Conservation (phyloP, 1,140 invertebrate species). For the Melipona quadrifasciata region DNA sequence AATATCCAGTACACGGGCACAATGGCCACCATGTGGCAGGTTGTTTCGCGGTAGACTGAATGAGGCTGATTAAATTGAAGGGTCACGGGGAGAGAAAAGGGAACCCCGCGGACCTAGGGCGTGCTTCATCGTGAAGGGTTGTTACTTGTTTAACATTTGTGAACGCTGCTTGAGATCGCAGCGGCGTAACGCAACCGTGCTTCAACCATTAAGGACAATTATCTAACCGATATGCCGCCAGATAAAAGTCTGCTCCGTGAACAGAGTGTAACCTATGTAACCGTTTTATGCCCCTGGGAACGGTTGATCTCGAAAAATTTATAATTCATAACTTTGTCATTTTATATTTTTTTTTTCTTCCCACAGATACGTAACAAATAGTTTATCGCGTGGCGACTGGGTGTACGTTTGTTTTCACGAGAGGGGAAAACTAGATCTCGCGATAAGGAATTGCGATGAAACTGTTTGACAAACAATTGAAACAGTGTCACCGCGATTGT, state of each 20-base stretch:
- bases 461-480: neutral
- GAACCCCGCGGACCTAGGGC: constrained; percentile 30
- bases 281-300: neutral
- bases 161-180: constrained; percentile 32
- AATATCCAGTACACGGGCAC: constrained; percentile 58
- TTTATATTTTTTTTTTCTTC: neutral
- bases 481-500: neutral
- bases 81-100: constrained; percentile 58
- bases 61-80: constrained; percentile 76
- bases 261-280: neutral
- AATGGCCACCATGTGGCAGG: constrained; percentile 74
- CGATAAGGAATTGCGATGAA: neutral
- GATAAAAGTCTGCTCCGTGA: constrained; percentile 21
- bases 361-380: neutral
- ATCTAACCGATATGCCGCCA: constrained; percentile 20
- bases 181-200: constrained; percentile 9
- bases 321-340: neutral
- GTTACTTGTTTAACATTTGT: constrained; percentile 65
- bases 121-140: constrained; percentile 64
- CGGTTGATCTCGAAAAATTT: neutral
- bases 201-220: constrained; percentile 39
- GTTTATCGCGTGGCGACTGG: neutral
- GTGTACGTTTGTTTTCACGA: neutral
- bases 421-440: neutral
- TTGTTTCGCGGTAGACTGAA: constrained; percentile 75